Conservation (phyloP, 1,140 invertebrate species). For the Lordiphosa stackelbergi region DNA sequence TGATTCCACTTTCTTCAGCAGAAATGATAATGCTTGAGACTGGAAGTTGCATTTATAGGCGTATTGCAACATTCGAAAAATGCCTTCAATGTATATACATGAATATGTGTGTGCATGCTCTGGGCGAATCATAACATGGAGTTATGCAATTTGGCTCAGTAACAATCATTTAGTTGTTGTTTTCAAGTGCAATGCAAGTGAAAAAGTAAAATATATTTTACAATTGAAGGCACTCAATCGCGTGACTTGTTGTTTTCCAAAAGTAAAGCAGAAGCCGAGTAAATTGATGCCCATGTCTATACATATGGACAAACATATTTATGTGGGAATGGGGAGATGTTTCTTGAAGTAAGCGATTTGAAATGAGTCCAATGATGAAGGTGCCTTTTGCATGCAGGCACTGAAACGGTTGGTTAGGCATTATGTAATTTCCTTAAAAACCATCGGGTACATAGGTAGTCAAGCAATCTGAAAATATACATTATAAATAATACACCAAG, state of each 20-base stretch:
- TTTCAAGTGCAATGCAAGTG: not conserved
- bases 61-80: conserved; percentile 3
- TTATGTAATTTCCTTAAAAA: too few relatives aligned
- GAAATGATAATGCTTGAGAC: conserved; percentile 15
- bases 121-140: not conserved
- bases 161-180: conserved; percentile 2
- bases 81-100: conserved; percentile 3
- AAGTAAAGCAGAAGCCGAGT: too few relatives aligned
- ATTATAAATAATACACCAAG: too few relatives aligned
- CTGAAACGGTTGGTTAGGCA: too few relatives aligned
- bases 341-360: too few relatives aligned
- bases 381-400: too few relatives aligned
- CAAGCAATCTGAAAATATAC: too few relatives aligned
- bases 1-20: conserved; percentile 6
- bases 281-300: too few relatives aligned
- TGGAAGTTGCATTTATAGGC: conserved; percentile 28
- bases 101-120: not conserved
- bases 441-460: too few relatives aligned
- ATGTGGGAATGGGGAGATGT: too few relatives aligned
- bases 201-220: conserved; percentile 12
- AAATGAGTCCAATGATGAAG: too few relatives aligned
- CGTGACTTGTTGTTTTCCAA: conserved; percentile 14
- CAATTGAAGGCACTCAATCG: conserved; percentile 34
- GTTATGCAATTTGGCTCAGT: not conserved
- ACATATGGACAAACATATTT: too few relatives aligned